phyloP scores from a whole-genome alignment of 2,113 vertebrate species.

The Paramisgurnus dabryanus region DNA sequence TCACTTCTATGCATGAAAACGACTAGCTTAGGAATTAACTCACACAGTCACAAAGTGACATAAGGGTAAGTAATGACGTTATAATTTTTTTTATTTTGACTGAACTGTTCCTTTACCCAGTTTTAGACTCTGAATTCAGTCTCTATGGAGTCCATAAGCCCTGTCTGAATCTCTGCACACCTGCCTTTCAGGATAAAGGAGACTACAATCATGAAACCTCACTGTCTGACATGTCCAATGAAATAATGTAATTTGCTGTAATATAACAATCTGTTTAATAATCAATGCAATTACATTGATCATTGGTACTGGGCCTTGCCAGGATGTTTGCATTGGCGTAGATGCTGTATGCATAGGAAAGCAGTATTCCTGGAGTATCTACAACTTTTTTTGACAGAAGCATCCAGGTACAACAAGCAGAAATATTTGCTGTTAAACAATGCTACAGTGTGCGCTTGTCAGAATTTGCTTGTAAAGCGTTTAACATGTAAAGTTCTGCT shows the following conservation, averaged over 20 bases:
- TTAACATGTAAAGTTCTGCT: conserved; percentile 18
- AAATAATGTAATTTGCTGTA: not conserved
- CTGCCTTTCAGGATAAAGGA: not conserved
- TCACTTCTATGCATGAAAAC: too few relatives aligned
- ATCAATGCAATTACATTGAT: not conserved
- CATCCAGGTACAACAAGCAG: not conserved
- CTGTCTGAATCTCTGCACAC: not conserved
- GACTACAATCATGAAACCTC: not conserved
- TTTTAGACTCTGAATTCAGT: conserved; percentile 1
- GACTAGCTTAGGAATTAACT: too few relatives aligned
- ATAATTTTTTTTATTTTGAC: too few relatives aligned
- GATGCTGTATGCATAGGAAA: not conserved
- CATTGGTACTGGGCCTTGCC: not conserved
- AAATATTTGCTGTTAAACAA: conserved; percentile 21
- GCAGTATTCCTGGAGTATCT: not conserved
- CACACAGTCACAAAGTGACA: too few relatives aligned
- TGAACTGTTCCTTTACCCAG: not conserved
- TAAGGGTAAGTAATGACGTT: too few relatives aligned
- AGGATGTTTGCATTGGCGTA: not conserved
- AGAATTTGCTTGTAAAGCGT: conserved; percentile 18
- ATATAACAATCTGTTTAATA: not conserved
- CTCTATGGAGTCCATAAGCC: not conserved
- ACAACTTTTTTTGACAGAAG: conserved; percentile 1
- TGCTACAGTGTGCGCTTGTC: not conserved
- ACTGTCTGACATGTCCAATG: not conserved